phyloP scores from a whole-genome alignment of 2,888 invertebrate species.

The Zaprionus obscuricornis region DNA sequence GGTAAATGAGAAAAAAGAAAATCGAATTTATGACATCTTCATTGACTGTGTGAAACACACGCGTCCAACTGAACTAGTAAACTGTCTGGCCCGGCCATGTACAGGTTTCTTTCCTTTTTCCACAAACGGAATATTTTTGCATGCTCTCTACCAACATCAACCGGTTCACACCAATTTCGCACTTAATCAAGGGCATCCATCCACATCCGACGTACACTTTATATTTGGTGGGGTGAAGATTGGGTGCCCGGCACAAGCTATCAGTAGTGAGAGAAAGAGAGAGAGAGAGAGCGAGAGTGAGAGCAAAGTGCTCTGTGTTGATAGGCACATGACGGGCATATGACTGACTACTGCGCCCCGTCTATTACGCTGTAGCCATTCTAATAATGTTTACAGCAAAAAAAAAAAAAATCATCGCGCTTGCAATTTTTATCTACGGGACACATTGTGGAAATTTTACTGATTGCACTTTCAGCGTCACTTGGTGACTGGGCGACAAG shows the following conservation, averaged over 20 bases:
- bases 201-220: too few relatives aligned
- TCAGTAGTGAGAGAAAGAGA: not conserved
- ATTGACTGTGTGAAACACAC: too few relatives aligned
- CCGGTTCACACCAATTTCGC: constrained; percentile 57
- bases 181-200: constrained; percentile 50
- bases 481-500: not conserved
- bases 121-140: constrained; percentile 33
- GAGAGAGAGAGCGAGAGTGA: not conserved
- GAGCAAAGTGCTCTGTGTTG: constrained; percentile 28
- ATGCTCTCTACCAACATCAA: too few relatives aligned
- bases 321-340: constrained; percentile 65
- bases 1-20: not conserved
- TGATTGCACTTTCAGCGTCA: constrained; percentile 32
- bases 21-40: constrained; percentile 6
- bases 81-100: constrained; percentile 30
- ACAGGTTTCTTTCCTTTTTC: constrained; percentile 28
- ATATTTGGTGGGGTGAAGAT: too few relatives aligned
- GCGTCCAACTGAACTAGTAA: too few relatives aligned
- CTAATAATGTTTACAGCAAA: constrained; percentile 29
- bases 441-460: constrained; percentile 49
- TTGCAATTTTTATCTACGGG: constrained; percentile 24
- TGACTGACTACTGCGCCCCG: constrained; percentile 41
- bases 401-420: constrained; percentile 4
- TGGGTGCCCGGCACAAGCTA: too few relatives aligned
- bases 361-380: constrained; percentile 35